These are phyloP conservation scores for Heterodera carotae DNA, from an alignment of 1,140 invertebrate species.

Conservation along the genomic window DNA sequence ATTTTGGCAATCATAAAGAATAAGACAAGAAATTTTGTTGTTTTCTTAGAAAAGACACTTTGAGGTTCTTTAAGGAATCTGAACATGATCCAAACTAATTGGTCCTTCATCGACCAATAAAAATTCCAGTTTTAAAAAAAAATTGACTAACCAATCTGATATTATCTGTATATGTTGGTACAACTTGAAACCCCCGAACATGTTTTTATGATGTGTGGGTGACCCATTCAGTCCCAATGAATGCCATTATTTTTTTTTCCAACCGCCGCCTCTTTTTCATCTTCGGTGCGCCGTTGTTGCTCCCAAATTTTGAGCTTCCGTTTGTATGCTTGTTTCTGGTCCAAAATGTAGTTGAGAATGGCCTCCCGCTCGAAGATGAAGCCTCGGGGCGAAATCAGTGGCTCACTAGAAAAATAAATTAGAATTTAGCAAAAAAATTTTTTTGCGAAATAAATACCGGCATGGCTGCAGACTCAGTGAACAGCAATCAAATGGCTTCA, in stretches of 20 bases:
- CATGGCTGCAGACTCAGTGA: conserved; percentile 93
- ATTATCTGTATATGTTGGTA: too few relatives aligned
- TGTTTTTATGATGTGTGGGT: too few relatives aligned
- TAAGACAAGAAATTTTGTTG: too few relatives aligned
- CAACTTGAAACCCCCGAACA: too few relatives aligned
- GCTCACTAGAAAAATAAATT: conserved; percentile 53
- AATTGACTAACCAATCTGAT: too few relatives aligned
- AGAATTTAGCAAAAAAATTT: conserved; percentile 8
- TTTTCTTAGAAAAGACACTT: too few relatives aligned
- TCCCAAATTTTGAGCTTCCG: conserved; percentile 89
- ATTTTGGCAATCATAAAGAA: too few relatives aligned
- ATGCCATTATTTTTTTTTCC: not conserved
- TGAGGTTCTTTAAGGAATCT: too few relatives aligned
- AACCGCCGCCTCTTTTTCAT: conserved; percentile 48
- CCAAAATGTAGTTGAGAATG: conserved; percentile 89
- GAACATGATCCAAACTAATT: too few relatives aligned
- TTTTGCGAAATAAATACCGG: conserved; percentile 67
- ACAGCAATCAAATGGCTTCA: conserved; percentile 97
- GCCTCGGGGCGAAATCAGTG: conserved; percentile 77
- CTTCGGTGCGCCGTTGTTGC: conserved; percentile 71
- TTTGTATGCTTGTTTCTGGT: conserved; percentile 89
- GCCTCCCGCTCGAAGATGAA: conserved; percentile 96
- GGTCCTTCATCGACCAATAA: too few relatives aligned
- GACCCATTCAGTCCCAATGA: too few relatives aligned
- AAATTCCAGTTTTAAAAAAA: too few relatives aligned